Conservation (phyloP, 2,888 invertebrate genomes). For the Imbricaverruca yamaguchii region DNA sequence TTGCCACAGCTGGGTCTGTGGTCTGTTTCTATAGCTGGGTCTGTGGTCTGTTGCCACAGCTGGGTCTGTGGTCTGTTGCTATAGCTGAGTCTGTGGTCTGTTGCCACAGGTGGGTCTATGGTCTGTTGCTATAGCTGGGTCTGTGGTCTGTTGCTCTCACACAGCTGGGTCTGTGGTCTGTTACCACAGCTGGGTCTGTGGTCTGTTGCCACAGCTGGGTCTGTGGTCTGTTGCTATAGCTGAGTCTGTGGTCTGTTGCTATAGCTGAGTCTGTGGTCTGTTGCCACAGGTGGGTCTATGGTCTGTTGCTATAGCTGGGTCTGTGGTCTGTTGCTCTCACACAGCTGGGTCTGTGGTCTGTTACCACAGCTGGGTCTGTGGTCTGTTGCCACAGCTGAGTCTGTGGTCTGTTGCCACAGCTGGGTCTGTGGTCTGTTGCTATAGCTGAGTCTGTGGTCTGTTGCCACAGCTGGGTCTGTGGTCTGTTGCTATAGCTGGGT, state of each 20-base stretch:
- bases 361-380: background rate
- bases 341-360: background rate
- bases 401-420: background rate
- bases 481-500: no score
- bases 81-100: background rate
- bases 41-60: background rate
- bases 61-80: background rate
- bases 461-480: background rate
- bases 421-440: background rate
- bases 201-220: background rate
- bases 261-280: background rate
- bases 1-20: background rate
- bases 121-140: background rate
- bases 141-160: background rate
- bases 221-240: background rate
- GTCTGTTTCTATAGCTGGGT: background rate
- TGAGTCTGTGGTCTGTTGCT: background rate
- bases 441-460: background rate
- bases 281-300: background rate
- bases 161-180: background rate
- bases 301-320: background rate
- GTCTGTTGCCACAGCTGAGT: background rate
- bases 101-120: background rate
- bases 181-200: background rate
- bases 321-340: no score